These are phyloP conservation scores for Sphenodon punctatus DNA, from an alignment of 2,797 vertebrate genomes.

Conservation along the genomic window DNA sequence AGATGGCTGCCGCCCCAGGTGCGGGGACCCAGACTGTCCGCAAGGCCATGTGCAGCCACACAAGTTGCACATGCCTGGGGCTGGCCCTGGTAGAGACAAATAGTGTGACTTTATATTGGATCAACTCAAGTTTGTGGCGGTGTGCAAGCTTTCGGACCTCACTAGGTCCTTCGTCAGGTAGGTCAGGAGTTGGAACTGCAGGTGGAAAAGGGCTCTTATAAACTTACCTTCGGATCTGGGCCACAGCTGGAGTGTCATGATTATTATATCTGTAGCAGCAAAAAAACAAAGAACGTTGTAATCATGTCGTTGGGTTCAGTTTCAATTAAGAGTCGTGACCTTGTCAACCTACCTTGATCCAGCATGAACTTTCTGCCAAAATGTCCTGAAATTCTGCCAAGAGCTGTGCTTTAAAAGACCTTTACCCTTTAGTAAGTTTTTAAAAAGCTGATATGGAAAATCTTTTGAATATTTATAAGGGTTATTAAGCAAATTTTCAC, in stretches of 20 bases:
- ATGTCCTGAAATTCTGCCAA: not conserved
- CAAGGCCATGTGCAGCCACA: too few relatives aligned
- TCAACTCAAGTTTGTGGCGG: too few relatives aligned
- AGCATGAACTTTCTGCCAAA: constrained; percentile 18
- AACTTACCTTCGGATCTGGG: too few relatives aligned
- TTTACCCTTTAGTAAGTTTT: constrained; percentile 39
- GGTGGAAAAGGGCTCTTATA: too few relatives aligned
- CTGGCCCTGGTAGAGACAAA: too few relatives aligned
- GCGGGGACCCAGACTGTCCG: too few relatives aligned
- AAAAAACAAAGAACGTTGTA: not conserved
- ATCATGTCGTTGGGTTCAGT: constrained; percentile 36
- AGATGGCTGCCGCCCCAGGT: too few relatives aligned
- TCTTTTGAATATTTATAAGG: constrained; percentile 44
- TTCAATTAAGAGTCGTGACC: constrained; percentile 30
- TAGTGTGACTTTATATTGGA: too few relatives aligned
- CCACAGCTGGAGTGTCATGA: not conserved
- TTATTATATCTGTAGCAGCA: constrained; percentile 28
- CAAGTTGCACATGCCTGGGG: too few relatives aligned
- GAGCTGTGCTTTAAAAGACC: constrained; percentile 19
- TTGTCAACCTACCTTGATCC: constrained; percentile 17
- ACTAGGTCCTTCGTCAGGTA: too few relatives aligned
- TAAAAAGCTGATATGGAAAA: not conserved
- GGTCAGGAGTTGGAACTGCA: too few relatives aligned
- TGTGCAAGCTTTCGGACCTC: too few relatives aligned
- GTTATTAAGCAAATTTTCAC: not conserved